phyloP scores from a whole-genome alignment of 2,113 vertebrate species.

The Halichoerus grypus region DNA sequence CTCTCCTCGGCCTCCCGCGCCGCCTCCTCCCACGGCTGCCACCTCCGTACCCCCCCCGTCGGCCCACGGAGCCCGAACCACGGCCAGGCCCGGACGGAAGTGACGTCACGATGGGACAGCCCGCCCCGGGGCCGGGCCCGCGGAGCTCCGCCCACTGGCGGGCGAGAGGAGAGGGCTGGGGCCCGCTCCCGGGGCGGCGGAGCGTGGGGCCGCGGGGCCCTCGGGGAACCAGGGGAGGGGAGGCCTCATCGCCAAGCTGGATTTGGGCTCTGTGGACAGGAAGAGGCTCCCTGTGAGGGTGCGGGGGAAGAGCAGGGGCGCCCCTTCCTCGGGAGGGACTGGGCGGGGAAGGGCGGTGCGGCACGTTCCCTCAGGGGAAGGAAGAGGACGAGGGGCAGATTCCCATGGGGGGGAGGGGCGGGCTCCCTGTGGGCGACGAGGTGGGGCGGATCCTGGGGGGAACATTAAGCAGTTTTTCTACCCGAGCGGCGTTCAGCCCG shows the following conservation, averaged over 20 bases:
- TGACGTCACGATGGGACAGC: constrained; percentile 71
- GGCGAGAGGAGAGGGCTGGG: not conserved
- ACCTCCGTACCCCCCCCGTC: constrained; percentile 61
- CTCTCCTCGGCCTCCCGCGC: constrained; percentile 47
- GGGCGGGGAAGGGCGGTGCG: not conserved
- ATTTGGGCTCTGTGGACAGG: not conserved
- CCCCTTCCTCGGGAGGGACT: not conserved
- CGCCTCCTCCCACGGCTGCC: constrained; percentile 59
- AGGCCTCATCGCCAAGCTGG: not conserved
- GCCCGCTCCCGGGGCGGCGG: fast-evolving
- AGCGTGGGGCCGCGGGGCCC: not conserved
- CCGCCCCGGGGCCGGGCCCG: not conserved
- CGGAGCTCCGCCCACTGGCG: constrained; percentile 4
- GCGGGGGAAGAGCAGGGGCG: not conserved
- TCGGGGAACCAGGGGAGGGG: not conserved
- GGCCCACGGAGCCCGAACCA: constrained; percentile 60
- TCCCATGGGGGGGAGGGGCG: not conserved
- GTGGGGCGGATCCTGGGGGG: not conserved
- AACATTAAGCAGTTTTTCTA: not conserved
- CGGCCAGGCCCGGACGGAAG: constrained; percentile 78
- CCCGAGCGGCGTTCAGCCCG: not conserved
- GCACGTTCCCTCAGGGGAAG: not conserved
- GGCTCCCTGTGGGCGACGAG: not conserved
- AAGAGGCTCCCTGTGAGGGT: not conserved
- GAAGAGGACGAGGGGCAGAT: not conserved